Conservation (phyloP, 2,888 invertebrate genomes). For the Cryptocephalus primarius region DNA sequence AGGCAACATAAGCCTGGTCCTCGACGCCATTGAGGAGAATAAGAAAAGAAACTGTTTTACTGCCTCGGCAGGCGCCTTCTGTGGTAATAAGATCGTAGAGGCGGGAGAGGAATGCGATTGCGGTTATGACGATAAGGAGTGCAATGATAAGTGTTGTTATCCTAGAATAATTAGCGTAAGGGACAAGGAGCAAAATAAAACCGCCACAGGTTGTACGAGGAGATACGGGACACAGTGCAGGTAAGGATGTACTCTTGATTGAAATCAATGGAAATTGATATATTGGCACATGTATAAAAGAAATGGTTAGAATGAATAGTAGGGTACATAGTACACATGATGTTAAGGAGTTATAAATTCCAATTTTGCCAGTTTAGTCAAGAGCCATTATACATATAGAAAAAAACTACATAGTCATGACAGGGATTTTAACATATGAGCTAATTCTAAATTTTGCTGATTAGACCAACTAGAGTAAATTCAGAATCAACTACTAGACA, state of each 20-base stretch:
- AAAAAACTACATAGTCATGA: too few species aligned
- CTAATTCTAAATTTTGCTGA: too few species aligned
- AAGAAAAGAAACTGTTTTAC: conserved; percentile 61
- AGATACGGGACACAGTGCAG: conserved; percentile 68
- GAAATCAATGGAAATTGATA: too few species aligned
- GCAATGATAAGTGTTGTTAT: conserved; percentile 81
- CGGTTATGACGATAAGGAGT: conserved; percentile 86
- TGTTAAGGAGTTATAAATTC: too few species aligned
- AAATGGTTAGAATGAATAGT: too few species aligned
- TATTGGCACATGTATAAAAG: too few species aligned
- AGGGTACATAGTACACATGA: too few species aligned
- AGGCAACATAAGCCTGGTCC: conserved; percentile 87
- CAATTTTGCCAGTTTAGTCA: too few species aligned
- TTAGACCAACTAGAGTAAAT: too few species aligned
- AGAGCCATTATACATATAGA: too few species aligned
- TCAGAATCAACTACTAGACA: too few species aligned
- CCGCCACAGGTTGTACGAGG: conserved; percentile 72
- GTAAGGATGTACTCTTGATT: conserved; percentile 21
- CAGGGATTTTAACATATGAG: too few species aligned
- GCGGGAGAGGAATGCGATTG: conserved; percentile 97
- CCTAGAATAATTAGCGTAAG: conserved; percentile 64
- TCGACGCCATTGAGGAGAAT: conserved; percentile 83
- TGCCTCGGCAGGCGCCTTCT: conserved; percentile 89
- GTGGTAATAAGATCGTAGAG: conserved; percentile 98
- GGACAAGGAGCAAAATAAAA: conserved; percentile 55